phyloP scores from a whole-genome alignment of 2,113 vertebrate species.

The Hemiprocne comata region DNA sequence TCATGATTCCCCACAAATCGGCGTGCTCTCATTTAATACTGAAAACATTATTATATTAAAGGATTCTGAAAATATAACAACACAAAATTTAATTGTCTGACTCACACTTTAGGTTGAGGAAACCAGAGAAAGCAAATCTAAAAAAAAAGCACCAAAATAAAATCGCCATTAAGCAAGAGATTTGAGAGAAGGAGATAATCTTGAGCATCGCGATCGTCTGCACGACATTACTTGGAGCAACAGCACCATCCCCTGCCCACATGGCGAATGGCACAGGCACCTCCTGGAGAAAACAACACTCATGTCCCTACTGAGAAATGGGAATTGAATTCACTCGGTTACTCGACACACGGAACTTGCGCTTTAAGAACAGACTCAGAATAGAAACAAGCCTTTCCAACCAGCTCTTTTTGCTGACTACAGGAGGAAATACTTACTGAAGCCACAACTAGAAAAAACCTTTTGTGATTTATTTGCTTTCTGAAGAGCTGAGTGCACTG shows the following conservation, averaged over 20 bases:
- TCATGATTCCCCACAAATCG: not conserved
- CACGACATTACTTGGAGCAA: not conserved
- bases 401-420: not conserved
- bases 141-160: not conserved
- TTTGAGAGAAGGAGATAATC: rapidly evolving
- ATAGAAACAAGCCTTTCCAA: not conserved
- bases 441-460: not conserved
- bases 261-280: not conserved
- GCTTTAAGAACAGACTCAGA: not conserved
- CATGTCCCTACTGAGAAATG: rapidly evolving
- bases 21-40: not conserved
- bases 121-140: not conserved
- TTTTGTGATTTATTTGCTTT: not conserved
- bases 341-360: rapidly evolving
- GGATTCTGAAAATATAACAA: not conserved
- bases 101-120: not conserved
- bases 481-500: not conserved
- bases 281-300: rapidly evolving
- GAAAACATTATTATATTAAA: not conserved
- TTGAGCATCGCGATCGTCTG: rapidly evolving
- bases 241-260: constrained; percentile 2
- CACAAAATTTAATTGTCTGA: not conserved
- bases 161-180: rapidly evolving
- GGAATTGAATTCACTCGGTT: rapidly evolving
- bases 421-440: not conserved